phyloP scores from a whole-genome alignment of 2,888 invertebrate species.

The Cancer borealis region DNA sequence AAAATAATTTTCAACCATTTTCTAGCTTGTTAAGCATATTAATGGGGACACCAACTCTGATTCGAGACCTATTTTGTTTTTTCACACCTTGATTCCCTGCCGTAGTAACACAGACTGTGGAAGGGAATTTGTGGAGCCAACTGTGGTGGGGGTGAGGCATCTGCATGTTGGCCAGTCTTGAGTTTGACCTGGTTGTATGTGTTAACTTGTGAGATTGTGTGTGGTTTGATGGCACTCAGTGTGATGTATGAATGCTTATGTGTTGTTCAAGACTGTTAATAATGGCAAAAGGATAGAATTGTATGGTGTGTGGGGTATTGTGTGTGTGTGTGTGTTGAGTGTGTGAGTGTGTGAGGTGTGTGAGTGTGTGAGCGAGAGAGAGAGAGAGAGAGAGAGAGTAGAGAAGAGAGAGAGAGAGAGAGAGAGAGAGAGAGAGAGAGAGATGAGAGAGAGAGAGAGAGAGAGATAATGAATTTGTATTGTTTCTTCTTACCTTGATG shows the following conservation, averaged over 20 bases:
- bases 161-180: background rate
- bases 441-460: background rate
- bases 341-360: background rate
- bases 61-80: background rate
- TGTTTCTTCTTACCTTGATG: background rate
- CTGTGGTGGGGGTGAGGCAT: constrained; percentile 38
- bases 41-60: background rate
- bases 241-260: background rate
- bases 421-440: background rate
- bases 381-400: background rate
- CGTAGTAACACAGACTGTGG: constrained; percentile 18
- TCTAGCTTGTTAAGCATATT: constrained; percentile 1
- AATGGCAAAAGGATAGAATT: background rate
- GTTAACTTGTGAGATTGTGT: background rate
- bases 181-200: too few relatives aligned
- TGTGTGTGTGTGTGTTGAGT: background rate
- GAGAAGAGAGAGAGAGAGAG: background rate
- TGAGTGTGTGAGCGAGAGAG: too few relatives aligned
- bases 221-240: background rate
- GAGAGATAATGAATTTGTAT: background rate
- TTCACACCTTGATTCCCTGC: constrained; percentile 7
- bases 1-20: background rate
- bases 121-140: background rate
- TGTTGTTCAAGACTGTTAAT: background rate
- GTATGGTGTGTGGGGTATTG: too few relatives aligned